Evolutionary conservation across 2,797 vertebrate genomes (phyloP), one percentile per base, ranked within the genome.

Genomic region (Gallinago stenura): DNA sequence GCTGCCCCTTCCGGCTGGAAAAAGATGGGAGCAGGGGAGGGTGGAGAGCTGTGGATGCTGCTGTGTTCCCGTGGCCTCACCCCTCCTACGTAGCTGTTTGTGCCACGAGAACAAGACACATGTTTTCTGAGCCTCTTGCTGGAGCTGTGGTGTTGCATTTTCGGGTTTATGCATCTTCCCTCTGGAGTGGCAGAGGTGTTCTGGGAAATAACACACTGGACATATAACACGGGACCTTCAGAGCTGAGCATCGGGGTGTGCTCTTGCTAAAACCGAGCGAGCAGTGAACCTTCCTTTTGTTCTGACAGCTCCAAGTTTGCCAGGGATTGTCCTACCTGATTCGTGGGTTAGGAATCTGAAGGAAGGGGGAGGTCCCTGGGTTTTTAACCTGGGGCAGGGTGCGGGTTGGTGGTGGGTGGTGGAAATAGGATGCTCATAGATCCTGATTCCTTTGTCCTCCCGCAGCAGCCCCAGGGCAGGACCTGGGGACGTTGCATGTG

Each of bases 291-390:
- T 43, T 64, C 12, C 28, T 71, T 83, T 86, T 20, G 16, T 66
- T 84, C 0, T 7, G 57, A 31, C n/a, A 85, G 68, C 41, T 76
- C 56, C 24, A 26, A 46, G 31, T 37, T 28, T 54, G 22, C 75
- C 1, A 0, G n/a, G 68, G 58, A 48, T 82, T 84, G 18, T 57
- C 89, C 3, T 0, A 0, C 3, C 5, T 3, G 3, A 19, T 62
- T 30, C 68, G n/a, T 30, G 33, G 21, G 24, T 84, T 50, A n/a
- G n/a, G 60, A 75, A 71, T 58, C 19, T 10, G 16, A 21, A 78
- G 48, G 53, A 77, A 68, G 33, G 50, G 61, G 53, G 43, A 61
- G 35, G 51, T 28, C 8, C 0, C 20, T 3, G 8, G 57, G 35
- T 43, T 54, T 68, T 68, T 56, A 16, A 22, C 46, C 3, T 0